A percentile compares a stretch with the other conserved stretches of the same genome.
phyloP scores from a whole-genome alignment of 2,888 invertebrate species.

The Drosophila mettleri region DNA sequence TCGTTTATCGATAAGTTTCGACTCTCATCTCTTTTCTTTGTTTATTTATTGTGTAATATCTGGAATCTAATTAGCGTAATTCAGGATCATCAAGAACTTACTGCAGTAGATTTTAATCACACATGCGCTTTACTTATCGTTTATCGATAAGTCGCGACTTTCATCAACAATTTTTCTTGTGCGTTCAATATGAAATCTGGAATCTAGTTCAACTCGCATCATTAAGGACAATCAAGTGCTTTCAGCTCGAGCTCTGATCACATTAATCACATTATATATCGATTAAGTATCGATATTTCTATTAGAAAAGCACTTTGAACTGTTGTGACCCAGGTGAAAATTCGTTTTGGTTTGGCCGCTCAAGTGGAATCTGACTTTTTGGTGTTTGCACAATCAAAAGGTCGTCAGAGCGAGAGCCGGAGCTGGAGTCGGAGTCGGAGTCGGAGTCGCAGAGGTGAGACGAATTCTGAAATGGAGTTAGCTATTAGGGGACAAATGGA shows the following conservation, averaged over 20 bases:
- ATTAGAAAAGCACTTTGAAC: neutral
- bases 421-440: too few species aligned
- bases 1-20: too few species aligned
- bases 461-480: conserved; percentile 29
- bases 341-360: conserved; percentile 29
- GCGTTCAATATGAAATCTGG: neutral
- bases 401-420: conserved; percentile 47
- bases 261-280: conserved; percentile 6
- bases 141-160: too few species aligned
- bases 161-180: too few species aligned
- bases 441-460: conserved; percentile 22
- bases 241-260: neutral
- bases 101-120: too few species aligned
- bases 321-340: conserved; percentile 10
- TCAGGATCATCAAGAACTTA: too few species aligned
- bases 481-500: conserved; percentile 63
- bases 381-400: conserved; percentile 49
- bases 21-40: too few species aligned
- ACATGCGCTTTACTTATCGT: too few species aligned
- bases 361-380: conserved; percentile 27
- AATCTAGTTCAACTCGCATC: neutral
- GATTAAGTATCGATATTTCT: conserved; percentile 5
- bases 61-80: too few species aligned
- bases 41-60: too few species aligned
- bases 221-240: neutral